These are phyloP conservation scores for Chaenogobius annularis DNA, from an alignment of 2,113 vertebrate species.

Conservation along the genomic window DNA sequence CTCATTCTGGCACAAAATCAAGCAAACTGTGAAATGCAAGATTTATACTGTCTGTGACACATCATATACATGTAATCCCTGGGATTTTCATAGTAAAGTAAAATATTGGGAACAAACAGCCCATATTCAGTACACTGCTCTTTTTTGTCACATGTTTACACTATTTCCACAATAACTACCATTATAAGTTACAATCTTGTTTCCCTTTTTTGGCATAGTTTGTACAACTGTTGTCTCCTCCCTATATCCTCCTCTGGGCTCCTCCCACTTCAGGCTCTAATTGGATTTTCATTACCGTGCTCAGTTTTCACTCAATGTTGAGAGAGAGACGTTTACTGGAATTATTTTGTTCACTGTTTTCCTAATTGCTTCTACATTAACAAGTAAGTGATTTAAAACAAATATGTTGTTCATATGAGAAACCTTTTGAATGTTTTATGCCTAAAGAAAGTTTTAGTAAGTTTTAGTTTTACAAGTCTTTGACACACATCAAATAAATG, in stretches of 20 bases:
- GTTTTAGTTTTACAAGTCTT: slow-evolving; percentile 11
- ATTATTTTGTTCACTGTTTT: slow-evolving; percentile 29
- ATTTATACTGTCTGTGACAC: too few relatives aligned
- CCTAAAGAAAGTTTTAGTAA: too few relatives aligned
- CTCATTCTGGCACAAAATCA: not conserved
- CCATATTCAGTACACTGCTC: too few relatives aligned
- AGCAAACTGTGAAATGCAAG: not conserved
- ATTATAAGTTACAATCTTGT: too few relatives aligned
- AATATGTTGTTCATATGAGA: too few relatives aligned
- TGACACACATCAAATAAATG: slow-evolving; percentile 9
- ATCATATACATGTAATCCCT: too few relatives aligned
- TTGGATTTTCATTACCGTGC: slow-evolving; percentile 68
- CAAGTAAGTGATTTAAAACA: slow-evolving; percentile 41
- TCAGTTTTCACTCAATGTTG: slow-evolving; percentile 49
- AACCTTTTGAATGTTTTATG: too few relatives aligned
- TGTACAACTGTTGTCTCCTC: slow-evolving; percentile 46
- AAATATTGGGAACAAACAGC: too few relatives aligned
- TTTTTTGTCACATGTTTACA: too few relatives aligned
- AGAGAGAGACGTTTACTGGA: slow-evolving; percentile 42
- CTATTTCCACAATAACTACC: too few relatives aligned
- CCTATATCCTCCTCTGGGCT: slow-evolving; percentile 38
- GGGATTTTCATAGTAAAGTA: too few relatives aligned
- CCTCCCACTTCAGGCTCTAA: slow-evolving; percentile 59
- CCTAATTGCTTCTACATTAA: slow-evolving; percentile 17
- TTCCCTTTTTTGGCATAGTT: slow-evolving; percentile 22